Evolutionary conservation across 2,888 invertebrate species (phyloP).

Genomic region (Aphodius sticticus): DNA sequence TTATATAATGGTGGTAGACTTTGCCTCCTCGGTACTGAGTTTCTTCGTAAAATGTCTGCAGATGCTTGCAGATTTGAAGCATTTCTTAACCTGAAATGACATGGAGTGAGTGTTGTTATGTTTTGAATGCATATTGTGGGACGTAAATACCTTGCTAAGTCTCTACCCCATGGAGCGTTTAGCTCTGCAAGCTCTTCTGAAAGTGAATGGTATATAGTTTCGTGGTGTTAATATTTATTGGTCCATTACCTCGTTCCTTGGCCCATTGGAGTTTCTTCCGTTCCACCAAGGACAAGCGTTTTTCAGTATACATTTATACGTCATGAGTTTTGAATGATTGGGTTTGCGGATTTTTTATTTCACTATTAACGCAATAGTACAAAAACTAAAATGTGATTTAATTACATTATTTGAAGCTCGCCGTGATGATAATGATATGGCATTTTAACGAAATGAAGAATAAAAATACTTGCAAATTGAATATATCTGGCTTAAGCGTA

Average conservation of each 20-base stretch:
- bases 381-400: conserved; percentile 44
- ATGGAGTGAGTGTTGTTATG: too few relatives aligned
- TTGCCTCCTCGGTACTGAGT: conserved; percentile 47
- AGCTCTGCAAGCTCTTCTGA: conserved; percentile 84
- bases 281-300: conserved; percentile 73
- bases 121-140: too few relatives aligned
- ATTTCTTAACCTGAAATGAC: conserved; percentile 50
- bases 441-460: too few relatives aligned
- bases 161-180: conserved; percentile 76
- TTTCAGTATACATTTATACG: conserved; percentile 42
- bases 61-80: conserved; percentile 47
- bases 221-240: background rate
- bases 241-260: conserved; percentile 80
- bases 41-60: conserved; percentile 46
- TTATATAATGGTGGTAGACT: conserved; percentile 58
- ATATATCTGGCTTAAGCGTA: too few relatives aligned
- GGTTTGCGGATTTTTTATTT: conserved; percentile 39
- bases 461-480: too few relatives aligned
- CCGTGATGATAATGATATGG: background rate
- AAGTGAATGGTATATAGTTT: conserved; percentile 48
- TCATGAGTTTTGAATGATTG: conserved; percentile 36
- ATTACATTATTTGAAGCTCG: background rate
- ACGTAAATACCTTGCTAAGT: conserved; percentile 31
- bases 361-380: conserved; percentile 40
- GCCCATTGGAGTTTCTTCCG: conserved; percentile 94